These are phyloP conservation scores for Ridgeia piscesae DNA, from an alignment of 1,140 invertebrate species.

Conservation along the genomic window DNA sequence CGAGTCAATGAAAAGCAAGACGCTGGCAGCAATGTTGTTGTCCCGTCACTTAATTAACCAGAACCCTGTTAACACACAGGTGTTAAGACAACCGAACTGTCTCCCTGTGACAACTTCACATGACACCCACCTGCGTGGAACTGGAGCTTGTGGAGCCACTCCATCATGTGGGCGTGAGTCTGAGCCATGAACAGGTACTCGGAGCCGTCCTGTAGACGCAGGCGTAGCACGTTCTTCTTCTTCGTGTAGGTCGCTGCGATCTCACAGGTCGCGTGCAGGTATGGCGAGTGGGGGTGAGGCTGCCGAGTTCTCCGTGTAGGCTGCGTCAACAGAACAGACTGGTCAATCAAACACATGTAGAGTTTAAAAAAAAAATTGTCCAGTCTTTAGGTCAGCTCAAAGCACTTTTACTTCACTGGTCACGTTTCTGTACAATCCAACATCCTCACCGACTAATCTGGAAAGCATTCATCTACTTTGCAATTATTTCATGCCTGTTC, in stretches of 20 bases:
- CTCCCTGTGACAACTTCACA: neutral
- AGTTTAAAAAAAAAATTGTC: too few species aligned
- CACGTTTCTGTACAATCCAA: too few species aligned
- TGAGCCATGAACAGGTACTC: conserved; percentile 87
- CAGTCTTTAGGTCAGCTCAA: too few species aligned
- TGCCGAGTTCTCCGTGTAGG: conserved; percentile 77
- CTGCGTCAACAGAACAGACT: conserved; percentile 32
- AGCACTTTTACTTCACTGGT: too few species aligned
- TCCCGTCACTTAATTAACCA: neutral
- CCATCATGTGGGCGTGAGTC: conserved; percentile 75
- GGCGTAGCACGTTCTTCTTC: conserved; percentile 83
- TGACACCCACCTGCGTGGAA: conserved; percentile 74
- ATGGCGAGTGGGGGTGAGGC: conserved; percentile 88
- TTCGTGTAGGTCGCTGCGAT: conserved; percentile 92
- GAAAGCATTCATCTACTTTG: too few species aligned
- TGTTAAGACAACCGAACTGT: neutral
- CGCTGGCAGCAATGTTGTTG: neutral
- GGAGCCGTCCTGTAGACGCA: conserved; percentile 85
- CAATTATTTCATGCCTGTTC: too few species aligned
- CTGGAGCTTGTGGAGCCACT: conserved; percentile 92
- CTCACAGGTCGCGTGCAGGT: conserved; percentile 76
- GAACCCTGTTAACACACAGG: neutral
- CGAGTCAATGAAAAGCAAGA: neutral
- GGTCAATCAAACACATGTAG: neutral
- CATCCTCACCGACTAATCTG: too few species aligned